Conservation (phyloP, 2,888 invertebrate genomes). For the Agriotes lineatus region DNA sequence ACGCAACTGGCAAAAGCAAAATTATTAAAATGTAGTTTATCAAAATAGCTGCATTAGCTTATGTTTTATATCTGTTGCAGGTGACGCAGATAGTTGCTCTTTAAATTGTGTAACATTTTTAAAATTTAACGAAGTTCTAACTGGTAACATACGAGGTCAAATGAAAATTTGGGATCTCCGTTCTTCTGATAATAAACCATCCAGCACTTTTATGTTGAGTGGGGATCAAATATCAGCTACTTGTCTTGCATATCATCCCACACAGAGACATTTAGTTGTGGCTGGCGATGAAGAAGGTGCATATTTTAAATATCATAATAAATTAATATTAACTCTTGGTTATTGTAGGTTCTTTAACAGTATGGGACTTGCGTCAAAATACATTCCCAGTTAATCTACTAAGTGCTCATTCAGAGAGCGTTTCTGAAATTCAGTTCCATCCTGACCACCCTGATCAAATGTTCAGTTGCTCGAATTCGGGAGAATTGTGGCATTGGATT, state of each 20-base stretch:
- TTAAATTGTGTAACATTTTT: conserved; percentile 82
- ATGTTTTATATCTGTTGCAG: too few species aligned
- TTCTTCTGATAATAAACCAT: conserved; percentile 72
- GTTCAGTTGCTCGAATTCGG: conserved; percentile 83
- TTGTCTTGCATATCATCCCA: conserved; percentile 86
- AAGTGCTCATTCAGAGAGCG: conserved; percentile 80
- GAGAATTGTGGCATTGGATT: conserved; percentile 93
- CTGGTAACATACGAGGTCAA: conserved; percentile 89
- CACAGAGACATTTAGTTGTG: conserved; percentile 85
- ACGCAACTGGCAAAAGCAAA: too few species aligned
- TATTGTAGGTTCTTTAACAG: conserved; percentile 75
- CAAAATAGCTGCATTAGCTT: too few species aligned
- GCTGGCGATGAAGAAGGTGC: conserved; percentile 86
- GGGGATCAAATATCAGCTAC: conserved; percentile 82
- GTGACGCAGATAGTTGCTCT: conserved; percentile 85
- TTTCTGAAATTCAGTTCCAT: conserved; percentile 91
- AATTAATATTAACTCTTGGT: not conserved
- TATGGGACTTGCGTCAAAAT: conserved; percentile 91
- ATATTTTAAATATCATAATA: not conserved
- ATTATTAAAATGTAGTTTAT: too few species aligned
- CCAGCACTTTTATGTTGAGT: conserved; percentile 79
- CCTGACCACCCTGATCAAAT: conserved; percentile 87
- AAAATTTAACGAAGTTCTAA: conserved; percentile 79
- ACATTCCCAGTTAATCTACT: conserved; percentile 86
- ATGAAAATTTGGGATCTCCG: conserved; percentile 92